A percentile compares a stretch with the other conserved stretches of the same genome.
These are phyloP conservation scores for Elysia chlorotica DNA, from an alignment of 1,140 invertebrate genomes.

Conservation along the genomic window DNA sequence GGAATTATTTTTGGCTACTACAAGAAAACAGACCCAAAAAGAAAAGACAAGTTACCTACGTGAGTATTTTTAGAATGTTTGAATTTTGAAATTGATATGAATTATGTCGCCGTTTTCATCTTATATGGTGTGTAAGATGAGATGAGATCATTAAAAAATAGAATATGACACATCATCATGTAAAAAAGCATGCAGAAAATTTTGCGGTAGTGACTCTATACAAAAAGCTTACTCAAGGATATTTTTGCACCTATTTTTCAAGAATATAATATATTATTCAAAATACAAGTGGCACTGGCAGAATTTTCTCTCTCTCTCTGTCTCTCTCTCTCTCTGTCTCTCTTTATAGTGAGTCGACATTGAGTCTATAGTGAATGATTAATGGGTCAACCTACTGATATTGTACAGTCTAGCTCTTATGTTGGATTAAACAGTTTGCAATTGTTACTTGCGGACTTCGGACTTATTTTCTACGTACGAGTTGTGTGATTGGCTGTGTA, in stretches of 20 bases:
- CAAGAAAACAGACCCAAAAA: conserved; percentile 54
- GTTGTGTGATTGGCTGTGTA: too few relatives aligned
- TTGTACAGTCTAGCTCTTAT: too few relatives aligned
- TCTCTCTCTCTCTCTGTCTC: neutral
- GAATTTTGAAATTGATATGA: neutral
- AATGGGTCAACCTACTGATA: too few relatives aligned
- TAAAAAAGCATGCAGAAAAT: neutral
- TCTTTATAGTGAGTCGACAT: too few relatives aligned
- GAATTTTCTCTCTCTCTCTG: neutral
- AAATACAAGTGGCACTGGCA: neutral
- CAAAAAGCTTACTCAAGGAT: neutral
- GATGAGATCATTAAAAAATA: neutral
- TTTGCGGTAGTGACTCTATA: neutral
- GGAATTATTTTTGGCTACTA: conserved; percentile 90
- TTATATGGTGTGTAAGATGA: neutral
- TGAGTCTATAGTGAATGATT: too few relatives aligned
- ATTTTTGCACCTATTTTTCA: neutral
- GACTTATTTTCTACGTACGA: too few relatives aligned
- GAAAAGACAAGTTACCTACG: conserved; percentile 10
- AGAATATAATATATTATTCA: neutral
- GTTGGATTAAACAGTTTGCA: too few relatives aligned
- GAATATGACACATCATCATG: neutral
- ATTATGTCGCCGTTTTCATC: too few relatives aligned
- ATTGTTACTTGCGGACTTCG: too few relatives aligned
- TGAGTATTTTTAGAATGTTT: conserved; percentile 1